Evolutionary conservation across 2,113 vertebrate species (phyloP), one percentile per base, ranked within the genome.

Genomic region (Suricata suricatta): DNA sequence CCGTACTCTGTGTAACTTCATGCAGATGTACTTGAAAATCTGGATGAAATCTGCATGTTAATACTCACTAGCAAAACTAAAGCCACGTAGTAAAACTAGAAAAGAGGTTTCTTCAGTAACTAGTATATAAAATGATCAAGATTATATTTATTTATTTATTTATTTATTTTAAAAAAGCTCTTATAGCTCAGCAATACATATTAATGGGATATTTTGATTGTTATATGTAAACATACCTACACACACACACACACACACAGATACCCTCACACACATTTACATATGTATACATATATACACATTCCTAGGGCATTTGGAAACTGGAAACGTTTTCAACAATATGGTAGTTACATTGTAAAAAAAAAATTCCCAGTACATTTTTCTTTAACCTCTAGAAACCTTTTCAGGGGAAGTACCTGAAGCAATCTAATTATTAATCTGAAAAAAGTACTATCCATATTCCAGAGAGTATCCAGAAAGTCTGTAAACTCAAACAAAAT

Each of bases 301-400:
- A 57, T 2, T 88, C 50, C 57, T 25, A 82, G 31, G 29, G 2
- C 17, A 21, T 93, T 88, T 93, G 64, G 44, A 95, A 87, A 64
- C 33, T 95, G 19, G 31, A 95, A 88, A 66, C 69, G 80, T 72
- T 85, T 94, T 96, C 17, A 19, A 86, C 50, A 71, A 27, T 60
- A 69, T 68, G n/a, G 21, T 79, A 90, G 54, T 79, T 81, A 82
- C 25, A 41, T 77, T 77, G 60, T 69, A 94, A 96, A 92, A 88
- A 96, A 92, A 88, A 38, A 77, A 88, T 79, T 57, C 60, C 52
- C 16, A 79, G 21, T 80, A 35, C 79, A 21, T 63, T 95, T 91
- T 95, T 84, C 44, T 69, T 69, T 29, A 60, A 41, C 3, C 6
- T 83, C 50, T 64, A 94, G 69, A 47, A 1, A 54, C 1, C 3